Percentiles rank a stretch among this genome's conserved stretches.
Conservation (phyloP, 1,140 invertebrate genomes). For the Halictus rubicundus region DNA sequence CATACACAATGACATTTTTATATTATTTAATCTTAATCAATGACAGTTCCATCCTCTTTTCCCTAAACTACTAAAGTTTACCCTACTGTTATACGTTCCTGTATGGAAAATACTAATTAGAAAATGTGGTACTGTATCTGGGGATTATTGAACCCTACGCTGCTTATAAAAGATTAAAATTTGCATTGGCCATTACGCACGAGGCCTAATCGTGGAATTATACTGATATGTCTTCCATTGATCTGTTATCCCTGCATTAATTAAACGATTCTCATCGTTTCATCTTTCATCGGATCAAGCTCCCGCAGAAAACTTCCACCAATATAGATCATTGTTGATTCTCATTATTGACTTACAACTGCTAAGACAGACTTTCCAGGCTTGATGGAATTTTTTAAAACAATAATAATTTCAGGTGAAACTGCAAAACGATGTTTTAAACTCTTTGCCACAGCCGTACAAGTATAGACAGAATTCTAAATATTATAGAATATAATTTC, state of each 20-base stretch:
- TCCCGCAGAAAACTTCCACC: neutral
- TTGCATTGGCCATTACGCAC: conserved; percentile 12
- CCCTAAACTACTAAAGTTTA: too few relatives aligned
- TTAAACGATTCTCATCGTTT: too few relatives aligned
- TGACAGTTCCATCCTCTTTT: too few relatives aligned
- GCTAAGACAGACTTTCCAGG: too few relatives aligned
- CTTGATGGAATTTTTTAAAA: too few relatives aligned
- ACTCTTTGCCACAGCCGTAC: too few relatives aligned
- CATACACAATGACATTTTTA: neutral
- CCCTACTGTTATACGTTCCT: too few relatives aligned
- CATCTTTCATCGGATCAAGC: neutral
- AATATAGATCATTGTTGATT: neutral
- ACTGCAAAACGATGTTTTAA: too few relatives aligned
- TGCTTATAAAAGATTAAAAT: conserved; percentile 7
- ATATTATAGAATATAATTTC: too few relatives aligned
- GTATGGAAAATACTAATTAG: conserved; percentile 1
- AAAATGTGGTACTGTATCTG: conserved; percentile 20
- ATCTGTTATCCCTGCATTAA: neutral
- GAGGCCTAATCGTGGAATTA: neutral
- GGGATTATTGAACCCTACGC: neutral
- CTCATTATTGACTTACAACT: neutral
- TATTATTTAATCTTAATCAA: neutral
- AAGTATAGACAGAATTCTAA: too few relatives aligned
- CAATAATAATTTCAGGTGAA: too few relatives aligned
- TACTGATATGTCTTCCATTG: conserved; percentile 7